Conservation (phyloP, 2,113 vertebrate genomes). For the Psittacara wagleri region DNA sequence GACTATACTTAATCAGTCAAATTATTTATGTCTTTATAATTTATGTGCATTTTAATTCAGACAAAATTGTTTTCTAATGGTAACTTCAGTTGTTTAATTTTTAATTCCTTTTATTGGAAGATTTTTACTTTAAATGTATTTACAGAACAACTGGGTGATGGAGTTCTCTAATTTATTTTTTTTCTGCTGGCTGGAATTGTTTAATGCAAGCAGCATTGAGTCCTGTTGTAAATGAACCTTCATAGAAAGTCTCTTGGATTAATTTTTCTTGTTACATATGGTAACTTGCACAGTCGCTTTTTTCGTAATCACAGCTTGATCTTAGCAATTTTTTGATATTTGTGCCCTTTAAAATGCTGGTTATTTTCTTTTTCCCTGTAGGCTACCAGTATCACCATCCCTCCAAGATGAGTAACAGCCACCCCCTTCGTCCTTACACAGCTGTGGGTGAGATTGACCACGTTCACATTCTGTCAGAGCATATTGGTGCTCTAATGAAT, state of each 20-base stretch:
- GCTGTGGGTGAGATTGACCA: conserved; percentile 96
- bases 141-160: background rate
- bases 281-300: background rate
- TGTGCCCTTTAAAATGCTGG: background rate
- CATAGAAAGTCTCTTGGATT: background rate
- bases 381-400: conserved; percentile 60
- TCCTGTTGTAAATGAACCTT: background rate
- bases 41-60: background rate
- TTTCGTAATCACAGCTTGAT: background rate
- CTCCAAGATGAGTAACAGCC: conserved; percentile 94
- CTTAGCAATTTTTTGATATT: background rate
- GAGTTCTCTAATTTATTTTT: background rate
- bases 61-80: background rate
- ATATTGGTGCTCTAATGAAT: conserved; percentile 92
- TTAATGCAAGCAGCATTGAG: background rate
- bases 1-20: background rate
- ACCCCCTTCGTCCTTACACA: conserved; percentile 89
- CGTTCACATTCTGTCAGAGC: conserved; percentile 95
- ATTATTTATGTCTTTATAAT: background rate
- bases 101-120: background rate
- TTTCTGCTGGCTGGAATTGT: background rate
- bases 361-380: background rate
- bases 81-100: background rate
- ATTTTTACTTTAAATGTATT: conserved; percentile 14
- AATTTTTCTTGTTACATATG: background rate